These are phyloP conservation scores for Heteromormyrus szaboi DNA, from an alignment of 2,797 vertebrate species.

Conservation along the genomic window DNA sequence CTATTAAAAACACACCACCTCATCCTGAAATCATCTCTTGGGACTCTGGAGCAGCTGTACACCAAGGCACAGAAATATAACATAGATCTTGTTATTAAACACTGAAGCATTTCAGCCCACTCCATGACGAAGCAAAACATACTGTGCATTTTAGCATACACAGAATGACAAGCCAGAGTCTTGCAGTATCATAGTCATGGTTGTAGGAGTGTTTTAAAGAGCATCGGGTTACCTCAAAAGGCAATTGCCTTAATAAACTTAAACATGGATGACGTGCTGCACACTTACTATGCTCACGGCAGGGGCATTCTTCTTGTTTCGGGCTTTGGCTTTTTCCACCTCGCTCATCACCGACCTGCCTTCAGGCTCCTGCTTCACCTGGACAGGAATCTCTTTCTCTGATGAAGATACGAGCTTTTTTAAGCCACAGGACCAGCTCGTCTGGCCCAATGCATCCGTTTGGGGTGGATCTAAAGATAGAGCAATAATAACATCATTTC, in stretches of 20 bases:
- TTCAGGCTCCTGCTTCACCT: slow-evolving; percentile 68
- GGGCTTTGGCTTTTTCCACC: slow-evolving; percentile 63
- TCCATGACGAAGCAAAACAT: neutral
- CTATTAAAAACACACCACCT: slow-evolving; percentile 3
- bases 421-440: neutral
- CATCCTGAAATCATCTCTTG: neutral
- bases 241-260: neutral
- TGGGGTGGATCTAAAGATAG: neutral
- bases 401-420: slow-evolving; percentile 25
- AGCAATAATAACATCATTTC: neutral
- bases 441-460: neutral
- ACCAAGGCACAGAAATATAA: neutral
- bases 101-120: neutral
- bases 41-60: slow-evolving; percentile 11
- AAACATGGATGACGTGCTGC: neutral
- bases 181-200: neutral
- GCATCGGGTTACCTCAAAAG: neutral
- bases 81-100: neutral
- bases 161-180: neutral
- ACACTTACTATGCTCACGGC: slow-evolving; percentile 58
- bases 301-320: slow-evolving; percentile 60
- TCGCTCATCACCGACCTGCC: slow-evolving; percentile 55
- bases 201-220: neutral
- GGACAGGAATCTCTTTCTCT: slow-evolving; percentile 66
- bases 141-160: neutral